Conservation (phyloP, 1,140 invertebrate species). For the Thereuonema tuberculata region DNA sequence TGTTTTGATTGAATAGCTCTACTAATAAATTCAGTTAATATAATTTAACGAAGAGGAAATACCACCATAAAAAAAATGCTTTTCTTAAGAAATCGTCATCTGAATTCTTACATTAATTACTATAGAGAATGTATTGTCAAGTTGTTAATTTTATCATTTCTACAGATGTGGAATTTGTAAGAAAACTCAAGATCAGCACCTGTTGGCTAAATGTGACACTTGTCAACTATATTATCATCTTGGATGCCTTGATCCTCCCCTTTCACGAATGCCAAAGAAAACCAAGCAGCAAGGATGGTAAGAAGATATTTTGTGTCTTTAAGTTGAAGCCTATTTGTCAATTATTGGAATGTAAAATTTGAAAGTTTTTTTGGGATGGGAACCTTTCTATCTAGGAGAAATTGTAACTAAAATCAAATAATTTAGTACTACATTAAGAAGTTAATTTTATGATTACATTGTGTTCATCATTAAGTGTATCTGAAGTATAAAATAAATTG, state of each 20-base stretch:
- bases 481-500: too few species aligned
- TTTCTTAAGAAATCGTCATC: not conserved
- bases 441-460: too few species aligned
- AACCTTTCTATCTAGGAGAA: not conserved
- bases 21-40: too few species aligned
- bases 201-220: slow-evolving; percentile 85
- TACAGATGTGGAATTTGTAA: slow-evolving; percentile 72
- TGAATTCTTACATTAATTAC: too few species aligned
- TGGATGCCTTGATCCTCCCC: slow-evolving; percentile 77
- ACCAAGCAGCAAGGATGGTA: slow-evolving; percentile 85
- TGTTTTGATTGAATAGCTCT: too few species aligned
- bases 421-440: not conserved
- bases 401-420: not conserved
- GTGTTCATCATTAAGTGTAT: too few species aligned
- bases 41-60: too few species aligned
- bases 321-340: not conserved
- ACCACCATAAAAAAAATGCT: too few species aligned
- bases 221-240: slow-evolving; percentile 87
- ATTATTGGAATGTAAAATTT: slow-evolving; percentile 6
- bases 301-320: slow-evolving; percentile 15
- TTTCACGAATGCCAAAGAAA: slow-evolving; percentile 85
- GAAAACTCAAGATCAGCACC: slow-evolving; percentile 63
- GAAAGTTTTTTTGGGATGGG: too few species aligned
- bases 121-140: too few species aligned
- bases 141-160: not conserved